Base-by-base conservation (phyloP, 2,888 invertebrate species). In the Rugalucina vietnamica region DNA sequence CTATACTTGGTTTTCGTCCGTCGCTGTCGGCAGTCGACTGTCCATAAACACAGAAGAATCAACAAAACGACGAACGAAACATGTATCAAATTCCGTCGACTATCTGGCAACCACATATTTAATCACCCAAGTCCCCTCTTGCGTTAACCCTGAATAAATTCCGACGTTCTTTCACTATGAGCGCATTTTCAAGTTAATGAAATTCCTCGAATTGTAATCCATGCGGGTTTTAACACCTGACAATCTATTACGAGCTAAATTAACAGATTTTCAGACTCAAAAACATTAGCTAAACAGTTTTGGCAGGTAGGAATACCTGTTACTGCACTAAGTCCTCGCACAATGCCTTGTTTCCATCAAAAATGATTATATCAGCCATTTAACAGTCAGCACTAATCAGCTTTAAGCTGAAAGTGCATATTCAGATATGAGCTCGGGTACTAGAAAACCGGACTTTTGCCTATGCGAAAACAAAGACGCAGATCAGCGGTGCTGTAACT, bases 401-500 rank as follows among this genome's bases (percentile, higher is more conserved):
- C 65, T 65, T 34, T 65, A 65, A 65, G 65, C 65, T 65, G 65
- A 65, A 65, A 65, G 34, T 65, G 65, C 65, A 65, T 21, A 34
- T 34, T 65, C n/a, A n/a, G n/a, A n/a, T n/a, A n/a, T n/a, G n/a
- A n/a, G n/a, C n/a, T n/a, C n/a, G n/a, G n/a, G n/a, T n/a, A n/a
- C n/a, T n/a, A n/a, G n/a, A n/a, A n/a, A n/a, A n/a, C n/a, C n/a
- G n/a, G n/a, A n/a, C n/a, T n/a, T n/a, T n/a, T n/a, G n/a, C n/a
- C n/a, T n/a, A n/a, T n/a, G n/a, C n/a, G n/a, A n/a, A n/a, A n/a
- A n/a, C n/a, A n/a, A n/a, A n/a, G n/a, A n/a, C n/a, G n/a, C n/a
- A n/a, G n/a, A n/a, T n/a, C n/a, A n/a, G n/a, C n/a, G n/a, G n/a
- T n/a, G n/a, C n/a, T n/a, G n/a, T n/a, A n/a, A n/a, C n/a, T n/a